Conservation (phyloP, 2,888 invertebrate species). For the Tiliacea aurago region DNA sequence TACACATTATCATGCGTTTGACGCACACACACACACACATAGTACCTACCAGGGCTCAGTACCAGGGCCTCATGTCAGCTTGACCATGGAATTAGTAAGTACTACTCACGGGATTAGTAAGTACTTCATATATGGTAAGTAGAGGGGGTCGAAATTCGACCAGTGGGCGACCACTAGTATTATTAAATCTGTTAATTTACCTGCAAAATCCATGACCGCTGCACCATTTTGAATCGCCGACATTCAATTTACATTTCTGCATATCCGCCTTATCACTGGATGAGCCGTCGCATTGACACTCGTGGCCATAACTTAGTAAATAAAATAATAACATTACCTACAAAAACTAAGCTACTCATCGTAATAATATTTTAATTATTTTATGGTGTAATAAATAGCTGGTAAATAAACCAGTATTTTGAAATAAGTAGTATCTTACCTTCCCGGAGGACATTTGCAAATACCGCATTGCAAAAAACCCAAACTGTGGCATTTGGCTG, state of each 20-base stretch:
- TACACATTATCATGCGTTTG: no score
- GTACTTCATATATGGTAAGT: no score
- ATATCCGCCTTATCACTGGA: slow-evolving; percentile 62
- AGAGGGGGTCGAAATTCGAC: no score
- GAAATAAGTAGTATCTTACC: slow-evolving; percentile 67
- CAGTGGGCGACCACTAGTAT: no score
- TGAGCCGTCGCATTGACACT: slow-evolving; percentile 74
- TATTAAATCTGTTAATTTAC: slow-evolving; percentile 62
- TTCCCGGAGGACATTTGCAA: slow-evolving; percentile 89
- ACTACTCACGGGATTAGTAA: no score
- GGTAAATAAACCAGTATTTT: neutral
- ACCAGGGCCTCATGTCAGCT: no score
- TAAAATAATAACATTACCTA: neutral
- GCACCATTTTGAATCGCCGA: slow-evolving; percentile 68
- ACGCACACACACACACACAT: no score
- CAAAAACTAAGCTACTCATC: neutral
- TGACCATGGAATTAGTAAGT: no score
- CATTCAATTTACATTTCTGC: slow-evolving; percentile 72
- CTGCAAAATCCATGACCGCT: slow-evolving; percentile 77
- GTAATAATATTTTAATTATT: neutral
- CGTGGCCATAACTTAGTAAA: slow-evolving; percentile 74
- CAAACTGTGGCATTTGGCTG: slow-evolving; percentile 75
- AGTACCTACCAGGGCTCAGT: no score
- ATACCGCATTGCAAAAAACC: slow-evolving; percentile 92
- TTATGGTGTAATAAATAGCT: neutral